Evolutionary conservation across 2,113 vertebrate genomes (phyloP).

Genomic region (Apodemus sylvaticus): DNA sequence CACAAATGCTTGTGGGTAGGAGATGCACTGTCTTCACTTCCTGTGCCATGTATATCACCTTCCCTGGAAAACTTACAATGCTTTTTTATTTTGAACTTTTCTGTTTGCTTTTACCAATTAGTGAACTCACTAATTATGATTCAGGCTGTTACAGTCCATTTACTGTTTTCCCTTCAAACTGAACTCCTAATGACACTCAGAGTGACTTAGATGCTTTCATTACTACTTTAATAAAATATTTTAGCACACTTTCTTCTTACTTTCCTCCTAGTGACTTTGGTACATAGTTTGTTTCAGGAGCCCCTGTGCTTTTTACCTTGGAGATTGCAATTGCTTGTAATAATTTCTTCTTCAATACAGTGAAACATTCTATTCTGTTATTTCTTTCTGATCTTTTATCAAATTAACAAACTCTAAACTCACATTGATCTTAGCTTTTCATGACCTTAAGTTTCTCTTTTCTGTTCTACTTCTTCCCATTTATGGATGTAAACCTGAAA

Average conservation of each 20-base stretch:
- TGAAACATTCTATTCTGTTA: not conserved
- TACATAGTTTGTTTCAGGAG: not conserved
- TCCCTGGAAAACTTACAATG: not conserved
- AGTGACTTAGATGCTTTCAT: not conserved
- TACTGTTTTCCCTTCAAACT: not conserved
- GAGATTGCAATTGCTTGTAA: not conserved
- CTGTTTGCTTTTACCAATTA: not conserved
- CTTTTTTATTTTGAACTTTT: not conserved
- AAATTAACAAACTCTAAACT: not conserved
- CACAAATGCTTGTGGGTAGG: not conserved
- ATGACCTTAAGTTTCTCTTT: not conserved
- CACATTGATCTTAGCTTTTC: not conserved
- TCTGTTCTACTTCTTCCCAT: not conserved
- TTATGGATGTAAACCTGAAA: rapidly evolving
- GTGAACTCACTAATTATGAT: not conserved
- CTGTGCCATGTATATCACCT: not conserved
- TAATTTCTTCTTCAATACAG: not conserved
- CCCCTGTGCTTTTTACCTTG: not conserved
- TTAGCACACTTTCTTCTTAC: not conserved
- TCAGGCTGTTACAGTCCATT: not conserved
- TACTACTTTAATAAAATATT: not conserved
- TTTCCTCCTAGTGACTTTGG: not conserved
- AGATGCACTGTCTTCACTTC: not conserved
- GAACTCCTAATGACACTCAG: not conserved
- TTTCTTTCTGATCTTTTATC: not conserved